Evolutionary conservation across 2,888 invertebrate species (phyloP).

Genomic region (Metallyticus violacea): DNA sequence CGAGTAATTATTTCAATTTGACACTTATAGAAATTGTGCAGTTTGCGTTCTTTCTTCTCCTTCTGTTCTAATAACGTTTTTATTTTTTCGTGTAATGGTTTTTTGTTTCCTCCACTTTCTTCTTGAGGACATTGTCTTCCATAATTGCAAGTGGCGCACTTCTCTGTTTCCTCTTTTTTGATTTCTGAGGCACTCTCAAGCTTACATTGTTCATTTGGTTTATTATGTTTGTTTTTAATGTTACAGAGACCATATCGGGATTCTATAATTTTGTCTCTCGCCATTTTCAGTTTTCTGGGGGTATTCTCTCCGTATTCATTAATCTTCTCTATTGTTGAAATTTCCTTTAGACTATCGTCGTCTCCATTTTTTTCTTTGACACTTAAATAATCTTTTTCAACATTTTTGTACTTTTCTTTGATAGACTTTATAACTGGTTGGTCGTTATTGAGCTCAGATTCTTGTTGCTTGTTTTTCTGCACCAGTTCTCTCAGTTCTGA

Average conservation of each 20-base stretch:
- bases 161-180: background rate
- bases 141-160: no score
- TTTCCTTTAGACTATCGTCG: background rate
- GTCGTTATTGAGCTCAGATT: background rate
- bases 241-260: no score
- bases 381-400: background rate
- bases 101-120: background rate
- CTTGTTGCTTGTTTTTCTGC: background rate
- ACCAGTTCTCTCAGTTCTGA: background rate
- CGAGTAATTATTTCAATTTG: background rate
- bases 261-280: background rate
- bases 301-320: background rate
- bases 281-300: no score
- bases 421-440: background rate
- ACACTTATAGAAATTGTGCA: background rate
- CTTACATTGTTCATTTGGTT: background rate
- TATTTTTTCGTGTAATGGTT: background rate
- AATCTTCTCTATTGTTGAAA: background rate
- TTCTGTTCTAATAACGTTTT: background rate
- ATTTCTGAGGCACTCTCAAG: background rate
- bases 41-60: background rate
- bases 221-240: background rate
- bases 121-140: background rate
- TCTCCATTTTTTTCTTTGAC: no score
- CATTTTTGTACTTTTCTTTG: background rate